Base-by-base conservation (phyloP, 2,888 invertebrate genomes). In the Mechanitis messenoides region DNA sequence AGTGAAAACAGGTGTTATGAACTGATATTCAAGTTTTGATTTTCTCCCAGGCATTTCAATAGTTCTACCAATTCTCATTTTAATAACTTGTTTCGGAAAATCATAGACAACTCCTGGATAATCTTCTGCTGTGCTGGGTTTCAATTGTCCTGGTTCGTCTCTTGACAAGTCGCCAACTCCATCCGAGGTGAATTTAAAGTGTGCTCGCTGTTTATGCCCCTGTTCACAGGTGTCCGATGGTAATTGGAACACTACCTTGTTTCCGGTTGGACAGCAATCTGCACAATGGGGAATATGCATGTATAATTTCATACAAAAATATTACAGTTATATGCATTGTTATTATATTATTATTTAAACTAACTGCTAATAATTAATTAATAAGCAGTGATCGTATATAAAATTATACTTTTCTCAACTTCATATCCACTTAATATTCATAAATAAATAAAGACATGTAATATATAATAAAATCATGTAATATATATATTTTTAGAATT, bases 261-360 rank as follows among this genome's bases (percentile, higher is more conserved):
- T 88, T 68, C 88, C 89, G 77, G 83, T 69, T 69, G 88, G 87
- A 70, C 88, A 90, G 88, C 89, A 90, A 89, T 88, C 89, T 90
- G 87, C 72, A 83, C 80, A 87, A 83, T 79, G 76, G 60, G 64
- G 62, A 64, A 60, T 55, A 64, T 64, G 63, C 55, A 63, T 63
- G 53, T 58, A 60, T 56, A 50, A 31, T 31, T 42, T n/a, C 20
- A 50, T 11, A 50, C 74, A 67, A 67, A 56, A 62, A 60, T 55
- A 50, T 61, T 59, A 59, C 42, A 33, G 33, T 54, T 56, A 69
- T 57, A 60, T 62, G 61, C 28, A 28, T 38, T 50, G 35, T 12
- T 46, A 35, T 42, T 9, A 3, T 9, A 42, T 9, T 11, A 58
- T 9, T 11, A 42, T 46, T 55, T 31, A 55, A 55, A 38, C 2